A percentile compares a stretch with the other conserved stretches of the same genome.
Evolutionary conservation across 2,888 invertebrate genomes (phyloP).

Genomic region (Scaeva pyrastri): DNA sequence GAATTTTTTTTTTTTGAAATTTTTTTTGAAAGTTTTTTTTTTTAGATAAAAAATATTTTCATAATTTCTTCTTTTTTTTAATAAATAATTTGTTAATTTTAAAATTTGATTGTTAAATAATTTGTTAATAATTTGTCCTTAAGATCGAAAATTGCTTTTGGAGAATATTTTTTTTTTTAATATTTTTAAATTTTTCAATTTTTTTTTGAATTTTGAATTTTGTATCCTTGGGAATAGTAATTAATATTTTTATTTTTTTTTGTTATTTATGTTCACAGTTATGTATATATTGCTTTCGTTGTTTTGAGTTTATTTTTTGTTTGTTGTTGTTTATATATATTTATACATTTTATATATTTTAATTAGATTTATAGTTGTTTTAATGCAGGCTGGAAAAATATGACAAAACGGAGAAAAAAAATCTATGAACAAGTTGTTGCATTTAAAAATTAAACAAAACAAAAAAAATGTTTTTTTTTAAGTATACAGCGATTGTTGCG

Average conservation of each 20-base stretch:
- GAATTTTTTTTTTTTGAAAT: conserved; percentile 4
- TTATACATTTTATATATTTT: conserved; percentile 36
- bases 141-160: conserved; percentile 73
- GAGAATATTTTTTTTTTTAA: conserved; percentile 40
- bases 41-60: conserved; percentile 61
- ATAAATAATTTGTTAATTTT: conserved; percentile 35
- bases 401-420: conserved; percentile 17
- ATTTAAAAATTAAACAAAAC: not conserved
- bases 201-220: conserved; percentile 50
- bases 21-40: conserved; percentile 10
- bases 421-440: conserved; percentile 40
- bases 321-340: conserved; percentile 1
- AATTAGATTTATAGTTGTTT: conserved; percentile 55
- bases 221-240: conserved; percentile 62
- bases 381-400: conserved; percentile 59
- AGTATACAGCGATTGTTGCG: conserved; percentile 50
- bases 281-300: conserved; percentile 83
- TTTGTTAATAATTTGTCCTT: conserved; percentile 61
- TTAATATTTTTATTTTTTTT: conserved; percentile 11
- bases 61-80: conserved; percentile 22
- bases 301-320: conserved; percentile 79
- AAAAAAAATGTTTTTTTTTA: not conserved
- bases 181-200: conserved; percentile 22
- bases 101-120: conserved; percentile 37
- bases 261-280: conserved; percentile 79